Conservation (phyloP, 2,797 vertebrate species). For the Lindbergichthys nudifrons region DNA sequence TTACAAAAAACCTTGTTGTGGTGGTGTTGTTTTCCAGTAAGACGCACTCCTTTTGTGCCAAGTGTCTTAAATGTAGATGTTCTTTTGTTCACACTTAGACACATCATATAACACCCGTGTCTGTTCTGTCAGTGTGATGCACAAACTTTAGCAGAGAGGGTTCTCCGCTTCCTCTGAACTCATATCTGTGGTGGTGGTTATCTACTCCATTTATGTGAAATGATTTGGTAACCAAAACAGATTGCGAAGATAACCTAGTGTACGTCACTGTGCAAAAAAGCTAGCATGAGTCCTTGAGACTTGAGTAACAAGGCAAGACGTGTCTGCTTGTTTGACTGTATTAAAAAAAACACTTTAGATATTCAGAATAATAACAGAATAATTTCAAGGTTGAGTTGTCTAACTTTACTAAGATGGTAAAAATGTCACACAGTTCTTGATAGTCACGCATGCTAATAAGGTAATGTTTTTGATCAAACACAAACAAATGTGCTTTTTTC, state of each 20-base stretch:
- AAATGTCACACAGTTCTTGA: not conserved
- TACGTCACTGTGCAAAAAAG: conserved; percentile 6
- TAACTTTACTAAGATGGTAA: not conserved
- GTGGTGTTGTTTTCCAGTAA: not conserved
- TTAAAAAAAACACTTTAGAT: conserved; percentile 1
- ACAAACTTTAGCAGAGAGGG: conserved; percentile 4
- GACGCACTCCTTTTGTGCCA: not conserved
- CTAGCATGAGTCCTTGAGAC: conserved; percentile 10
- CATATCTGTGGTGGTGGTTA: conserved; percentile 19
- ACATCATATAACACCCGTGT: not conserved
- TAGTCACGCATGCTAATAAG: not conserved
- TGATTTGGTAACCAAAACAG: conserved; percentile 9
- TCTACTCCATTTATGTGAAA: conserved; percentile 5
- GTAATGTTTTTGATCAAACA: not conserved
- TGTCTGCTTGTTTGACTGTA: not conserved
- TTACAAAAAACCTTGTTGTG: conserved; percentile 2
- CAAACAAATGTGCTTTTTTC: not conserved
- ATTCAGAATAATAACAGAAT: not conserved
- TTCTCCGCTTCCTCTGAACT: conserved; percentile 12
- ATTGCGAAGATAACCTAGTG: not conserved
- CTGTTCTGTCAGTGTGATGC: conserved; percentile 2
- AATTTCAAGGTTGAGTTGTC: not conserved
- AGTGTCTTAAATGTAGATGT: not conserved
- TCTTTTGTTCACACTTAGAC: not conserved
- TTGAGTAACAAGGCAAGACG: not conserved